Base-by-base conservation (phyloP, 2,113 vertebrate genomes). In the Lepus timidus region DNA sequence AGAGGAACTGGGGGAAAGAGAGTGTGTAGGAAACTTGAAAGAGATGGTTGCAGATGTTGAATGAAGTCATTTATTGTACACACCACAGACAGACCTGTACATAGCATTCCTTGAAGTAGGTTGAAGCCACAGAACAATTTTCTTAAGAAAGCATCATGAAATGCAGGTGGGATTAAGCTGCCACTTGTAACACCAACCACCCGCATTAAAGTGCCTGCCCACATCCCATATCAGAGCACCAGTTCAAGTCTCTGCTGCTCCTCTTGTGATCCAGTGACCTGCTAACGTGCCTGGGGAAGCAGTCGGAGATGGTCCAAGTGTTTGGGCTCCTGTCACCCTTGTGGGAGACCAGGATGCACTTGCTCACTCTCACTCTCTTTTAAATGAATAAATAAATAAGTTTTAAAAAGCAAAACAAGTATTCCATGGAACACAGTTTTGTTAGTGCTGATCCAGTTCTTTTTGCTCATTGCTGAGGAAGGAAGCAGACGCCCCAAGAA, bases 401-500 rank as follows among this genome's bases (percentile, higher is more conserved):
- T 14, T 58, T 58, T 58, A 4, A 58, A 58, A 58, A 58, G 55
- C 55, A 58, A 94, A 51, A 74, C 22, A 62, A 73, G 27, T 49
- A 36, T 76, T 62, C 23, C 9, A 36, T 51, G 73, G 44, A 95
- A 64, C 12, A n/a, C 0, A 5, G 17, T 93, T 90, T 90, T 39
- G 44, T n/a, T 81, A 85, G 83, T 55, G 61, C 67, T 86, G 81
- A 68, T 36, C 87, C 64, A 68, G 55, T 64, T 94, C 49, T 92
- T 33, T 27, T 33, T 82, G 73, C 76, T 88, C 44, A 62, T 10
- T 62, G 80, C 64, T 81, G 62, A 80, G 8, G 25, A 75, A 65
- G 44, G 33, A 79, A 75, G 55, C 7, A 11, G 51, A 89, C 51
- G 76, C 73, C 88, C 44, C 65, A 49, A 84, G 27, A 84, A 49